A percentile compares a stretch with the other conserved stretches of the same genome.
Evolutionary conservation across 2,797 vertebrate species (phyloP).

Genomic region (Morus bassanus): DNA sequence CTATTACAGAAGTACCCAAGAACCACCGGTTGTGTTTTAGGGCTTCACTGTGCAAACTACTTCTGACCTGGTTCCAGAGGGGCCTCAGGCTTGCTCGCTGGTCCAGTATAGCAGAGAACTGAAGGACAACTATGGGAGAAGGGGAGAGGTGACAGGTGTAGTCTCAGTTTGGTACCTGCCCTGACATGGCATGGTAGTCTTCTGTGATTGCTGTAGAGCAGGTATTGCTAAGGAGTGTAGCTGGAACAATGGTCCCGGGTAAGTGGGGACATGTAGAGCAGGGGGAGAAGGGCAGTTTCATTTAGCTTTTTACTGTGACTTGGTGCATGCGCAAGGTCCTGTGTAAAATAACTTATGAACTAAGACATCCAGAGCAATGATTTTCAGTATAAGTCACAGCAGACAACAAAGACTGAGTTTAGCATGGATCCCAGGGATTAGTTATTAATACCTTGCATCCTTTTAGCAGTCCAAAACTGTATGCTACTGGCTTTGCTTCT

Average conservation of each 20-base stretch:
- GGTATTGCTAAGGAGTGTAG: background rate
- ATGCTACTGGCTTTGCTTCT: background rate
- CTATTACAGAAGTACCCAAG: background rate
- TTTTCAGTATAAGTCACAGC: background rate
- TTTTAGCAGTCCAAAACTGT: background rate
- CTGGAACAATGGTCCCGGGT: background rate
- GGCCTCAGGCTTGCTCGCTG: background rate
- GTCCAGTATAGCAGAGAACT: background rate
- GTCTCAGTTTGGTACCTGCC: background rate
- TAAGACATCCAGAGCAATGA: background rate
- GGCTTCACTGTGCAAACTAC: background rate
- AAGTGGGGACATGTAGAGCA: background rate
- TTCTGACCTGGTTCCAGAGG: background rate
- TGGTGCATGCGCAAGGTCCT: background rate
- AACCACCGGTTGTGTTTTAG: background rate
- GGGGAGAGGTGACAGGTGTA: background rate
- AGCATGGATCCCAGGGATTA: background rate
- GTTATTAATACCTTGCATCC: background rate
- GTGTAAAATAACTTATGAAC: background rate
- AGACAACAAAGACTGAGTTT: background rate
- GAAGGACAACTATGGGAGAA: background rate
- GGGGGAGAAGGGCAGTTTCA: background rate
- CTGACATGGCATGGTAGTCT: fast-evolving
- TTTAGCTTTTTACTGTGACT: background rate
- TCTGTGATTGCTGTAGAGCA: background rate